Evolutionary conservation across 2,888 invertebrate genomes (phyloP), one percentile per base, ranked within the genome.

Genomic region (Drosophila leonis): DNA sequence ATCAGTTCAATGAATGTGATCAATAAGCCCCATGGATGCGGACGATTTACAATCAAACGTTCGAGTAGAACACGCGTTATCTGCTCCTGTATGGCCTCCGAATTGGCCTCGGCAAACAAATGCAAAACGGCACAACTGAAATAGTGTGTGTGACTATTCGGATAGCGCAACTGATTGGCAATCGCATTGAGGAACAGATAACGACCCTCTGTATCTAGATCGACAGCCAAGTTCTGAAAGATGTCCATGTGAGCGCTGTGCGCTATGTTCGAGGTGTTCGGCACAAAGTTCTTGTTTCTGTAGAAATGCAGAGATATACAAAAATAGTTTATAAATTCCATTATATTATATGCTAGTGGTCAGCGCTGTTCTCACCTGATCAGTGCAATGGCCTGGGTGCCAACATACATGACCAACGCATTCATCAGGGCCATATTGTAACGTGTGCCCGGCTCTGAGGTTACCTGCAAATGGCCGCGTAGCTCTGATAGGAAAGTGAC

Each of bases 181-280:
- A 99, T 98, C 2, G 99, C 98, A 93, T 99, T 99, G 91, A 99
- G 94, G 94, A 99, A 99, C 90, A 99, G 94, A 93, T 99, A 99
- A 52, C 94, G 93, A 93, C 99, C 99, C 94, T 99, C 99, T 13
- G 97, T 98, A 93, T 99, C 99, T 76, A 99, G 95, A 93, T 99
- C 98, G 0, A 99, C 99, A 1, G 98, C 98, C 83, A 99, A 95
- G 94, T 99, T 99, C 94, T 99, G 99, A 95, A 99, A 99, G 83
- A 99, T 99, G 93, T 99, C 99, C 99, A 99, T 99, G 93, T 98
- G 99, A 0, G 99, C 97, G 37, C 98, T 98, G 92, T 99, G 99
- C 1, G 98, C 98, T 77, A 99, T 99, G n/a, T 98, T 99, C 49
- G 98, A 96, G 96, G 98, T 98, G 91, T 97, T 98, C 0, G 99